Evolutionary conservation across 2,888 invertebrate genomes (phyloP), one percentile per base, ranked within the genome.

Genomic region (Rosalia funebris): DNA sequence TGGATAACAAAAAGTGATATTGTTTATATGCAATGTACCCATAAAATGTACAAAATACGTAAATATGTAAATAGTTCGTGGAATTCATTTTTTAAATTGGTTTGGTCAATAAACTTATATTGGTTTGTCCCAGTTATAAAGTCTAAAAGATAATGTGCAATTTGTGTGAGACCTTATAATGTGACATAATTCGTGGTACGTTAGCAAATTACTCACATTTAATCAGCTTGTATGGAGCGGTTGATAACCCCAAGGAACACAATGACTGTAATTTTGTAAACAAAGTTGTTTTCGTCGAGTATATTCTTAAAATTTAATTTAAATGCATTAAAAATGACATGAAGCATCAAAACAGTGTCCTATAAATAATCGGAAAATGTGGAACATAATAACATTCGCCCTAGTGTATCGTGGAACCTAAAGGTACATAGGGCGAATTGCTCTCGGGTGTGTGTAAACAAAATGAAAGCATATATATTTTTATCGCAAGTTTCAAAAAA

Each of bases 271-370:
- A 19, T 56, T 56, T 47, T 32, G 47, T 56, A 56, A 56, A 56
- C 56, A 56, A 56, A 56, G 17, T 56, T 56, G 56, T 56, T 56
- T 56, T 37, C 56, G 34, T 41, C 39, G 41, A 16, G 31, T 11
- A 56, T 12, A 53, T 53, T 53, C 53, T 53, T 53, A 56, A 56
- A 56, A 41, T 56, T 56, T 47, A 56, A 56, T 56, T 56, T 56
- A 41, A 47, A 56, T 56, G 56, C 56, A 56, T 56, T 45, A 45
- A 45, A 52, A 39, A 47, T 20, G 46, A 41, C 17, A 12, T 11
- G 20, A 42, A 20, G 32, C 41, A 16, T 53, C 42, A 53, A 14
- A 53, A 42, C 41, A 42, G 9, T 20, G 10, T 25, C 39, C 39
- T 42, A 53, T 53, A 42, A 42, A 53, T 53, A 34, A 50, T 53